Base-by-base conservation (phyloP, 2,888 invertebrate species). In the Choristoneura rosaceana region DNA sequence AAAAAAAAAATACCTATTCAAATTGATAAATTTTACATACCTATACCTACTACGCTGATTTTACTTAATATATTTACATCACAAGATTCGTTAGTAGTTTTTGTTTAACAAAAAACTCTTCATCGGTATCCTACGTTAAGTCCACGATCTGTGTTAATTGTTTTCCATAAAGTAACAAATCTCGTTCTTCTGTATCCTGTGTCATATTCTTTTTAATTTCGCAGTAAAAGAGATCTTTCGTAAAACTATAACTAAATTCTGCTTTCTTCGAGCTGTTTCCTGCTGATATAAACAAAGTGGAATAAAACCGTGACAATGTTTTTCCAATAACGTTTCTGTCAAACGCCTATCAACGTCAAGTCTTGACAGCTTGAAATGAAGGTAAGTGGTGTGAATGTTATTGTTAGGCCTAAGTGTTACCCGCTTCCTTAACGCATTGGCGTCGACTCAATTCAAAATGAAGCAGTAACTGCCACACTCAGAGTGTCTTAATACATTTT, bases 311-410 rank as follows among this genome's bases (percentile, higher is more conserved):
- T n/a, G 34, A 34, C 15, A 14, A 34, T 64, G 64, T 38, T 64
- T 50, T 64, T 64, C 15, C 14, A 34, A 15, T 50, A 15, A 7
- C 50, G 63, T 33, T 50, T 12, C 47, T 47, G 15, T 50, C 63
- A 47, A 34, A 47, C 47, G 47, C 25, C 34, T 34, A 7, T 61
- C 43, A 61, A 61, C 59, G 45, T 45, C 62, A 25, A 10, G 33
- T 64, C 12, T 34, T 34, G 50, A 4, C 64, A 64, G 50, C 5
- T 38, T 63, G 63, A 47, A 47, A 25, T 33, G 33, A 34, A 17
- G 47, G 50, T 64, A 69, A 69, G 58, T 58, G 69, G 41, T 41
- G 55, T 64, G 45, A 55, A 58, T 70, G 17, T 70, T 70, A 15
- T 70, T 70, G 47, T 58, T 70, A 38, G 62, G 41, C 52, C 12